phyloP scores from a whole-genome alignment of 2,797 vertebrate species.

The Gila robusta region DNA sequence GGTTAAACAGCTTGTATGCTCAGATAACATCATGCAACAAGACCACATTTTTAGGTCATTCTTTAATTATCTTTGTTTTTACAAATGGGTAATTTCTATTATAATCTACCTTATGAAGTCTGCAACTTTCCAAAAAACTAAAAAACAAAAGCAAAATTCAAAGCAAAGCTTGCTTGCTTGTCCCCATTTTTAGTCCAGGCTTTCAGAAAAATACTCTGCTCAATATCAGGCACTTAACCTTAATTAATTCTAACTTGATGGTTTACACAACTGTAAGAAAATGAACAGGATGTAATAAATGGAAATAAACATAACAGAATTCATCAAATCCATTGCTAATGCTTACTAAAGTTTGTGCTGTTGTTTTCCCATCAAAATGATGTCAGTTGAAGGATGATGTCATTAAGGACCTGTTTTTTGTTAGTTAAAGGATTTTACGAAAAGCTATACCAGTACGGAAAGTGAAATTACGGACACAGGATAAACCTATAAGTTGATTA shows the following conservation, averaged over 20 bases:
- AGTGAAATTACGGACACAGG: neutral
- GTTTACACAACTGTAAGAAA: slow-evolving; percentile 19
- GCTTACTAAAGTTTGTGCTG: neutral
- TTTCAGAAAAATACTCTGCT: slow-evolving; percentile 22
- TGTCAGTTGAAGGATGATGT: slow-evolving; percentile 17
- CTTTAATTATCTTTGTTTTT: neutral
- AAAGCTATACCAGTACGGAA: neutral
- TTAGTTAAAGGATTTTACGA: slow-evolving; percentile 1
- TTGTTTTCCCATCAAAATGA: slow-evolving; percentile 18
- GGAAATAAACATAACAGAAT: slow-evolving; percentile 20
- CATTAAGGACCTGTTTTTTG: slow-evolving; percentile 22
- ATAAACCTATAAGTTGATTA: slow-evolving; percentile 1
- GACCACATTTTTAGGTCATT: neutral
- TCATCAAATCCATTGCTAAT: neutral
- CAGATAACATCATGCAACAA: neutral
- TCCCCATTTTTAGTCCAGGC: neutral
- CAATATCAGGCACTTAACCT: neutral
- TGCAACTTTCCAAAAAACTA: too few relatives aligned
- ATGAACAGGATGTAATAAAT: slow-evolving; percentile 2
- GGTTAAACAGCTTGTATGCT: neutral
- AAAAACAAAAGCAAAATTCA: neutral
- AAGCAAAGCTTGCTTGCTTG: neutral
- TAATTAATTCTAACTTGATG: slow-evolving; percentile 25
- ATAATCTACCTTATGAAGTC: neutral
- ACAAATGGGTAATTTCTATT: neutral